phyloP scores from a whole-genome alignment of 2,888 invertebrate genomes.

The Philhelius pedissequus region DNA sequence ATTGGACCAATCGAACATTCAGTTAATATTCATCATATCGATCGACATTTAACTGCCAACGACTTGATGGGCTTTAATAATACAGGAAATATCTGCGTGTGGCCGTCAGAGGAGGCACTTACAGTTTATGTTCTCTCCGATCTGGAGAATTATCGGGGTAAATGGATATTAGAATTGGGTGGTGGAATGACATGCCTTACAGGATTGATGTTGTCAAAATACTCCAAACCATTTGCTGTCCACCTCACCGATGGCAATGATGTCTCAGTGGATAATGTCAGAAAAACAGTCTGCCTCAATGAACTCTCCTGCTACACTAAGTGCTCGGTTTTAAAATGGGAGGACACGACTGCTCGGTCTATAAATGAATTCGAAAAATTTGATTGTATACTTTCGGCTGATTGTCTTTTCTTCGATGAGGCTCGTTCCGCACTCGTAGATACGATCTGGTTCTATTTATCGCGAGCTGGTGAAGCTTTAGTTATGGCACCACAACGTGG shows the following conservation, averaged over 20 bases:
- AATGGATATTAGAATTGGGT: constrained; percentile 87
- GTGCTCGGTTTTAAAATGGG: constrained; percentile 82
- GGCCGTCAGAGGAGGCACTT: constrained; percentile 89
- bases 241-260: constrained; percentile 89
- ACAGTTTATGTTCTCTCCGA: constrained; percentile 85
- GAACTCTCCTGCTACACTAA: constrained; percentile 81
- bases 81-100: constrained; percentile 88
- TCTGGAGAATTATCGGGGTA: constrained; percentile 82
- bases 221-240: constrained; percentile 83
- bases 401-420: constrained; percentile 89
- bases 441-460: constrained; percentile 83
- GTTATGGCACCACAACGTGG: constrained; percentile 89
- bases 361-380: constrained; percentile 80
- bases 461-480: constrained; percentile 83
- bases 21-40: constrained; percentile 82
- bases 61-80: constrained; percentile 90
- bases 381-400: constrained; percentile 88
- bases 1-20: constrained; percentile 79
- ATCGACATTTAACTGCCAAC: constrained; percentile 83
- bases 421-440: constrained; percentile 84
- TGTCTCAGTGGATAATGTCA: constrained; percentile 86
- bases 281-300: constrained; percentile 84
- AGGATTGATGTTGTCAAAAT: constrained; percentile 86
- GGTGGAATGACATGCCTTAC: constrained; percentile 92
- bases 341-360: constrained; percentile 74